Evolutionary conservation across 2,888 invertebrate genomes (phyloP).

Genomic region (Baronia brevicornis): DNA sequence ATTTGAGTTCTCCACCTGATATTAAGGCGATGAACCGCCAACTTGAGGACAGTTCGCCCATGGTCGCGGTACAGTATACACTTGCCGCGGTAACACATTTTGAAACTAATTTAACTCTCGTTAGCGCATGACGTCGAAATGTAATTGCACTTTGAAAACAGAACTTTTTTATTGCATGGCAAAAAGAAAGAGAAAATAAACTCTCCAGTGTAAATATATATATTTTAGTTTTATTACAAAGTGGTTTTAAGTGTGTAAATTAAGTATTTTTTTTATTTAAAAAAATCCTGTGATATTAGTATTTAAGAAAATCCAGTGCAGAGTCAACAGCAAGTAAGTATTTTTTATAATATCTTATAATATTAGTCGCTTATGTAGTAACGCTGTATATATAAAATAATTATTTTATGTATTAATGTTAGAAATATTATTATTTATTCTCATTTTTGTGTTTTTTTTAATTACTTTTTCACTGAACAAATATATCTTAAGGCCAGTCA

Average conservation of each 20-base stretch:
- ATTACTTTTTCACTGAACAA: too few species aligned
- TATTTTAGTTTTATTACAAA: constrained; percentile 25
- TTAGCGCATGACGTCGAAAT: constrained; percentile 23
- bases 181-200: constrained; percentile 28
- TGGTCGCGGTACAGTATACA: constrained; percentile 35
- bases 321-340: constrained; percentile 53
- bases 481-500: too few species aligned
- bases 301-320: constrained; percentile 40
- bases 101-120: constrained; percentile 20
- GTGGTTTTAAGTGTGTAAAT: constrained; percentile 34
- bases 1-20: constrained; percentile 59
- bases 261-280: constrained; percentile 29
- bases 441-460: too few species aligned
- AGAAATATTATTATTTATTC: too few species aligned
- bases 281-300: constrained; percentile 73
- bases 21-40: constrained; percentile 40
- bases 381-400: constrained; percentile 3
- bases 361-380: constrained; percentile 12
- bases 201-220: constrained; percentile 40
- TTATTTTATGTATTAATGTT: too few species aligned
- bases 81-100: constrained; percentile 28
- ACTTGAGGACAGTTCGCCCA: constrained; percentile 40
- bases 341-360: constrained; percentile 19
- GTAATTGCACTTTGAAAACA: constrained; percentile 25
- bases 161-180: constrained; percentile 32